These are phyloP conservation scores for Argyrosomus regius DNA, from an alignment of 2,797 vertebrate species.

Conservation along the genomic window DNA sequence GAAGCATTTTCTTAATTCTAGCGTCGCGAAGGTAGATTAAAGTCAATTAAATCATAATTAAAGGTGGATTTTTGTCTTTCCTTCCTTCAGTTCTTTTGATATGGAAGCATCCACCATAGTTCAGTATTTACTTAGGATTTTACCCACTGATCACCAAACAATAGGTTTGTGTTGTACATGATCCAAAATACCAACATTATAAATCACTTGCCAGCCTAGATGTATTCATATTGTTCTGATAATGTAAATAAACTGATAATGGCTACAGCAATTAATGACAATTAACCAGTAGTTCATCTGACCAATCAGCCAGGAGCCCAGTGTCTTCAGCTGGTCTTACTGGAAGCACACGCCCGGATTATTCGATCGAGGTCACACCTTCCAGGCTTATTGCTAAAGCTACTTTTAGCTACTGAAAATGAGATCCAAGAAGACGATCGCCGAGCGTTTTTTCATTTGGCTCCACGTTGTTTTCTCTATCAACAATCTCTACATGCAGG, in stretches of 20 bases:
- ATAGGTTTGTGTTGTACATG: not conserved
- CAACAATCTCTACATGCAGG: not conserved
- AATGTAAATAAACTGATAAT: not conserved
- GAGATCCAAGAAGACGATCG: not conserved
- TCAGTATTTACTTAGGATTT: not conserved
- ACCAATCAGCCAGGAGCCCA: too few relatives aligned
- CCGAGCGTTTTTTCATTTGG: not conserved
- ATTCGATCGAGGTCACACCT: too few relatives aligned
- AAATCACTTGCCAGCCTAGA: not conserved
- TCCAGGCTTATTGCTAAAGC: not conserved
- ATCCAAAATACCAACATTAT: not conserved
- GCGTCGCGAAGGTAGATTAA: not conserved
- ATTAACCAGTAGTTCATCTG: not conserved
- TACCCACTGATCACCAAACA: not conserved
- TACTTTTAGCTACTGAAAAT: not conserved
- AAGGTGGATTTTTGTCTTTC: constrained; percentile 4
- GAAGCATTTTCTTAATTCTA: not conserved
- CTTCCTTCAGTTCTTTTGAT: not conserved
- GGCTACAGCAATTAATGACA: not conserved
- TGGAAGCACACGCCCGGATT: not conserved
- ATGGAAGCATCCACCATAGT: not conserved
- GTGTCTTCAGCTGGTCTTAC: too few relatives aligned
- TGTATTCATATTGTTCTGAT: not conserved
- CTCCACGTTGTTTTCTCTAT: not conserved
- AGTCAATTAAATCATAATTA: not conserved